phyloP scores from a whole-genome alignment of 2,797 vertebrate species.

The Schizopygopsis malacanthus region DNA sequence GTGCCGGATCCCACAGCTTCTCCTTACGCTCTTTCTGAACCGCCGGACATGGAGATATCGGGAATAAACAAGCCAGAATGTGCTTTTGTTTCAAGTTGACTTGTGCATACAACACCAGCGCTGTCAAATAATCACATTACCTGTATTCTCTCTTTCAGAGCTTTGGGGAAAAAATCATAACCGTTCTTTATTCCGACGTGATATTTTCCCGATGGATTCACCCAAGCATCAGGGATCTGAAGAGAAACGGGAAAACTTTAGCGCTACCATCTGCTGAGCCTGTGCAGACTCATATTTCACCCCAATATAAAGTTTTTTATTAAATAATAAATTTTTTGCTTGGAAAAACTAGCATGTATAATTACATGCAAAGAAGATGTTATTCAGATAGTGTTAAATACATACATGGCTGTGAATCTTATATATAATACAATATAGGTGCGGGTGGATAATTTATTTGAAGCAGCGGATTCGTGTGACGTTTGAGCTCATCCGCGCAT shows the following conservation, averaged over 20 bases:
- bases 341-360: no score
- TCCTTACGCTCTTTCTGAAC: slow-evolving; percentile 96
- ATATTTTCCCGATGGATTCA: slow-evolving; percentile 93
- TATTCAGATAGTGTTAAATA: no score
- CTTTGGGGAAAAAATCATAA: slow-evolving; percentile 98
- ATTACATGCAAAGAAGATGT: no score
- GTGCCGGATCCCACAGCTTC: slow-evolving; percentile 94
- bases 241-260: slow-evolving; percentile 13
- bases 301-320: no score
- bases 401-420: no score
- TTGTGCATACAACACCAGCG: neutral
- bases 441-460: no score
- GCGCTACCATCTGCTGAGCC: neutral
- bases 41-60: neutral
- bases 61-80: neutral
- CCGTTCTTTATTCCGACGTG: slow-evolving; percentile 98
- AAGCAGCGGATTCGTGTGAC: no score
- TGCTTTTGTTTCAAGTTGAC: neutral
- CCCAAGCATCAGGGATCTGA: slow-evolving; percentile 88
- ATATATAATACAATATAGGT: no score
- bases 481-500: no score
- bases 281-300: neutral
- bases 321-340: no score
- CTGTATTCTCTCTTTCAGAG: slow-evolving; percentile 97
- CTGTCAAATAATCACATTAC: slow-evolving; percentile 67